Conservation (phyloP, 2,113 vertebrate species). For the Halcyon malimbica region DNA sequence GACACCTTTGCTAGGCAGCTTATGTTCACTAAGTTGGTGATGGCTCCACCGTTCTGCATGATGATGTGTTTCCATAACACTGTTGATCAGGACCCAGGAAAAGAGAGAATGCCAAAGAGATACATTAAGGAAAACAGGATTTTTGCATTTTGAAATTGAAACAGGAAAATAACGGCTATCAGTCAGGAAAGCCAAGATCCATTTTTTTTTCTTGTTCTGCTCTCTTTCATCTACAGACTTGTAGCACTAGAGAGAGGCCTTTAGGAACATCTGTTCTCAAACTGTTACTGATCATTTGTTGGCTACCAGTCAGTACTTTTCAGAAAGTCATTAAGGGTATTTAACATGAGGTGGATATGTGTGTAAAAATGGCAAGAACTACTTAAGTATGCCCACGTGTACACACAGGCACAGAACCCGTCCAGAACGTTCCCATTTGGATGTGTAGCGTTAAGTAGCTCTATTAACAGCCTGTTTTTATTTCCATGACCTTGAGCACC, state of each 20-base stretch:
- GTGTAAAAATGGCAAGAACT: background rate
- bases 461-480: background rate
- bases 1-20: conserved; percentile 82
- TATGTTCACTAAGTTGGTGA: conserved; percentile 69
- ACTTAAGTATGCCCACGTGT: background rate
- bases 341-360: background rate
- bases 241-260: background rate
- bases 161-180: background rate
- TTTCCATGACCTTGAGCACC: background rate
- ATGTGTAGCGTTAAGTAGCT: background rate
- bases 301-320: background rate
- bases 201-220: background rate
- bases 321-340: background rate
- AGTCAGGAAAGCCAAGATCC: background rate
- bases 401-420: background rate
- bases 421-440: background rate
- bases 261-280: background rate
- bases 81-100: background rate
- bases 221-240: background rate
- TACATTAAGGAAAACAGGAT: background rate
- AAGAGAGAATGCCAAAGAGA: background rate
- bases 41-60: conserved; percentile 32
- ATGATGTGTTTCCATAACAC: conserved; percentile 83
- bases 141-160: background rate
- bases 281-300: background rate